Base-by-base conservation (phyloP, 2,797 vertebrate genomes). In the Eutrigla gurnardus region DNA sequence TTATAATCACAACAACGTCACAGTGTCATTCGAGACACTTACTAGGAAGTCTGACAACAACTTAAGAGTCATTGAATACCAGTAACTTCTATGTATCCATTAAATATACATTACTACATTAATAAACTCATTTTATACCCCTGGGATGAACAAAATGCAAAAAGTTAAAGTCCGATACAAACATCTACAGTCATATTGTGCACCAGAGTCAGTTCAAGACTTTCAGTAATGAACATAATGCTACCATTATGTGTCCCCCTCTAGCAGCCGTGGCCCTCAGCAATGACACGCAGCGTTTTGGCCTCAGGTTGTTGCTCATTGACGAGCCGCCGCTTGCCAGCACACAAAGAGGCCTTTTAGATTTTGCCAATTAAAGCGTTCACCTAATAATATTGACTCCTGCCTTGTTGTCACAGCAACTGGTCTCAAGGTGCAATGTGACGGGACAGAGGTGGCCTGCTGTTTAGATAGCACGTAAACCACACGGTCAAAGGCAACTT, bases 391-490 rank as follows among this genome's bases (percentile, higher is more conserved):
- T 7, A 74, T 66, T 69, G 46, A 57, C 37, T 1, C 49, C 9
- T 11, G 43, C 12, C 35, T 46, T 47, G 52, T 47, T 47, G 49
- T 35, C 43, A 14, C 17, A 57, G 78, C 8, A 45, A 3, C 45
- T 65, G 37, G 61, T 63, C 37, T 57, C 9, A 58, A 55, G 65
- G 73, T 84, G 77, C 73, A 53, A 25, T 42, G 52, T 40, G 55
- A 65, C 45, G 55, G 32, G 61, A 49, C 42, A 11, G 62, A 65
- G 42, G 60, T 33, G 47, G 50, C 52, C 45, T 39, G 74, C 35
- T 66, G 57, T 66, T 69, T 69, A n/a, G 49, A 40, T 9, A 69
- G 61, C 47, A 32, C 13, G 7, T 60, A 63, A 83, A 82, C 64
- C 64, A 47, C 49, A 33, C 45, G 7, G 47, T 45, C 43, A 33